Conservation (phyloP, 2,113 vertebrate genomes). For the Carassius auratus region DNA sequence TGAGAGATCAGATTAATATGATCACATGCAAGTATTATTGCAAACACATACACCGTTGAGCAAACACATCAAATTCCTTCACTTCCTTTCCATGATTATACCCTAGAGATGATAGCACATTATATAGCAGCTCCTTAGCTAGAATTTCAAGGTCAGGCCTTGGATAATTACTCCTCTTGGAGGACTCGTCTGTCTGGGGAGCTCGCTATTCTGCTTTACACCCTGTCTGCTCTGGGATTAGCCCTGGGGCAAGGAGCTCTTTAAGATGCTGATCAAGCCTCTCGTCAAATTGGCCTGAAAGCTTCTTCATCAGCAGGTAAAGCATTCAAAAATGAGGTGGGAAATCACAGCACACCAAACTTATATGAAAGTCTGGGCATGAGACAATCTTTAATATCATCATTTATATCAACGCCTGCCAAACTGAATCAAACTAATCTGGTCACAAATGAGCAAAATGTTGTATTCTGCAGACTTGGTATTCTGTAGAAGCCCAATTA, state of each 20-base stretch:
- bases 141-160: slow-evolving; percentile 73
- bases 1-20: background rate
- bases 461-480: slow-evolving; percentile 28
- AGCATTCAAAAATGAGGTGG: background rate
- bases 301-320: slow-evolving; percentile 33
- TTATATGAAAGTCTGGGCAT: background rate
- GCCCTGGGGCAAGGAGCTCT: slow-evolving; percentile 35
- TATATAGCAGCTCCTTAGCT: slow-evolving; percentile 13
- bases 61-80: slow-evolving; percentile 21
- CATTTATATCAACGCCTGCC: background rate
- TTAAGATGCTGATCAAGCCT: slow-evolving; percentile 61
- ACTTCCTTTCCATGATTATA: background rate
- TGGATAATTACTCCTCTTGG: slow-evolving; percentile 71
- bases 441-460: slow-evolving; percentile 14
- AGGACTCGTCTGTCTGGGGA: slow-evolving; percentile 63
- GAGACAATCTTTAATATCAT: background rate
- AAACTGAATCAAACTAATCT: slow-evolving; percentile 27
- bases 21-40: background rate
- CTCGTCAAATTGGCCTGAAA: slow-evolving; percentile 26
- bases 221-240: slow-evolving; percentile 64
- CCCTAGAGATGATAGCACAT: slow-evolving; percentile 9
- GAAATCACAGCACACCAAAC: slow-evolving; percentile 50
- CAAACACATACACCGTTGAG: background rate
- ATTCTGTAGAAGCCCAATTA: slow-evolving; percentile 49
- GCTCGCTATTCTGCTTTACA: slow-evolving; percentile 57